Evolutionary conservation across 2,797 vertebrate species (phyloP).

Genomic region (Lithobates sylvaticus): DNA sequence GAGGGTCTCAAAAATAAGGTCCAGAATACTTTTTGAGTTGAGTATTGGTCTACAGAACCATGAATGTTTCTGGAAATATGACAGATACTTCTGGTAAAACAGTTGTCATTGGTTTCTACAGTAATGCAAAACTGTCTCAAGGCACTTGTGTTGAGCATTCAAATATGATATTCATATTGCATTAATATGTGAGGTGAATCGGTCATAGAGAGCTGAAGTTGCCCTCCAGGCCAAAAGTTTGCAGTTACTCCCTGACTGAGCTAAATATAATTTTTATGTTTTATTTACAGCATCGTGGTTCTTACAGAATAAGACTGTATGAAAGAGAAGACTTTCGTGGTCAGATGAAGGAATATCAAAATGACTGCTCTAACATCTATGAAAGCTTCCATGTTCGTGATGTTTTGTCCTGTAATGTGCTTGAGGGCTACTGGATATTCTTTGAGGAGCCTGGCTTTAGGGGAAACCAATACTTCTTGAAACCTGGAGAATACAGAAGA

Average conservation of each 20-base stretch:
- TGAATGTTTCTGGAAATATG: too few species aligned
- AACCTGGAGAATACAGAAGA: constrained; percentile 56
- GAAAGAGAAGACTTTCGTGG: constrained; percentile 55
- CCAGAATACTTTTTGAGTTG: too few species aligned
- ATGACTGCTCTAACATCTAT: constrained; percentile 47
- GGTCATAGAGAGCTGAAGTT: too few species aligned
- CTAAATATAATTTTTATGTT: neutral
- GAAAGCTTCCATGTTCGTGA: constrained; percentile 44
- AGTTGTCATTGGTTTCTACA: too few species aligned
- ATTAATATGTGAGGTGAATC: too few species aligned
- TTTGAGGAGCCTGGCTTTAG: constrained; percentile 50
- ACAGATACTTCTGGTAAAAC: too few species aligned
- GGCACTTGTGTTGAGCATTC: neutral
- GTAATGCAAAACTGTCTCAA: too few species aligned
- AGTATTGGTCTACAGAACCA: too few species aligned
- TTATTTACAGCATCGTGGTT: constrained; percentile 38
- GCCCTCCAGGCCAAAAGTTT: too few species aligned
- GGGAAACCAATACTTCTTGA: constrained; percentile 57
- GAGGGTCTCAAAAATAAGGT: too few species aligned
- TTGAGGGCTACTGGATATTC: constrained; percentile 58
- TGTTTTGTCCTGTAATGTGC: constrained; percentile 50
- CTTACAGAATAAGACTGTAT: constrained; percentile 51
- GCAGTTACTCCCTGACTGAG: neutral
- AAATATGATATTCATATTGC: neutral
- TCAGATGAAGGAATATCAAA: constrained; percentile 54